A percentile compares a stretch with the other conserved stretches of the same genome.
Conservation (phyloP, 2,888 invertebrate species). For the Bellardia bayeri region DNA sequence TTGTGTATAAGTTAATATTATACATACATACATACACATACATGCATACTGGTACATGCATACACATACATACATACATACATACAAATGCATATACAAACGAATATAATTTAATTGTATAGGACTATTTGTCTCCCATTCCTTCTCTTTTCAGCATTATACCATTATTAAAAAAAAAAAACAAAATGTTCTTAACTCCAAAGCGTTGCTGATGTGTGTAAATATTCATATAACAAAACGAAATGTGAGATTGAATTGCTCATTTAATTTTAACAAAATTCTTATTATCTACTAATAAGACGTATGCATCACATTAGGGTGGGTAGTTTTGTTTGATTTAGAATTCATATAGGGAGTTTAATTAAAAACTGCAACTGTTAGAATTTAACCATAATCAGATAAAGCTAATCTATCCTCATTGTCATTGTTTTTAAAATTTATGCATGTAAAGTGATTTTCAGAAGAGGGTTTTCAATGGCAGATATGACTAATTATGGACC, state of each 20-base stretch:
- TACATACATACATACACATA: not conserved
- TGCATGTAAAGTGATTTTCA: too few relatives aligned
- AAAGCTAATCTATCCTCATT: too few relatives aligned
- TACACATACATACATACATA: not conserved
- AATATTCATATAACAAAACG: constrained; percentile 31
- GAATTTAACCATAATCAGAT: too few relatives aligned
- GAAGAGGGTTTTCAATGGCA: too few relatives aligned
- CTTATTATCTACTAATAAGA: not conserved
- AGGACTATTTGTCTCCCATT: not conserved
- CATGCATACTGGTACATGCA: too few relatives aligned
- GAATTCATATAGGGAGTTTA: too few relatives aligned
- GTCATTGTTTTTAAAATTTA: too few relatives aligned
- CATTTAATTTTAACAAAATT: constrained; percentile 32
- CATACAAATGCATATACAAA: not conserved
- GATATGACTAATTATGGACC: too few relatives aligned
- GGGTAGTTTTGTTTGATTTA: too few relatives aligned
- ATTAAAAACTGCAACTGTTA: too few relatives aligned
- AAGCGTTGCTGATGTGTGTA: constrained; percentile 28
- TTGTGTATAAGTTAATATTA: not conserved
- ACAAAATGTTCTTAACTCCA: not conserved
- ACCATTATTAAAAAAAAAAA: not conserved
- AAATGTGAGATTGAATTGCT: constrained; percentile 44
- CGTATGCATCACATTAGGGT: not conserved
- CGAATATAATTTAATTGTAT: not conserved
- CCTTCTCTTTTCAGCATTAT: not conserved